Conservation (phyloP, 2,888 invertebrate species). For the Xanthia togata region DNA sequence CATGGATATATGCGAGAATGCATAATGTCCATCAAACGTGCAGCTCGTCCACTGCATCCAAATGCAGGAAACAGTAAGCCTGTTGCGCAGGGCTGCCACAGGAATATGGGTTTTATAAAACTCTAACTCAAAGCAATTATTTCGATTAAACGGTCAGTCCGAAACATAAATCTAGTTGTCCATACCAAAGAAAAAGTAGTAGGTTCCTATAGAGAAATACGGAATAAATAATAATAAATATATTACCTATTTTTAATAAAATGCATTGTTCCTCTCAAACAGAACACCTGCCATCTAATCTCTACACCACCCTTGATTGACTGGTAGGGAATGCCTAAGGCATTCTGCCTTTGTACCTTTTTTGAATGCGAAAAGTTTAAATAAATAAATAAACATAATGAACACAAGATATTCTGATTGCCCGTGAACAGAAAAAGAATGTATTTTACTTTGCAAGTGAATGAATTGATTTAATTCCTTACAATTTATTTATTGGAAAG, state of each 20-base stretch:
- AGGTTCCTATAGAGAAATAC: background rate
- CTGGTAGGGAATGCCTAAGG: too few species aligned
- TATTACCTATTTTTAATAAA: too few species aligned
- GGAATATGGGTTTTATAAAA: background rate
- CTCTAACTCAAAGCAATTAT: too few species aligned
- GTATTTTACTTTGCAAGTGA: background rate
- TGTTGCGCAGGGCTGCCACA: conserved; percentile 54
- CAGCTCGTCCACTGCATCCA: conserved; percentile 59
- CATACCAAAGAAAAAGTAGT: background rate
- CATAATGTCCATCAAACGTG: conserved; percentile 64
- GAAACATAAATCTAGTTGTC: background rate
- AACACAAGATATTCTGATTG: background rate
- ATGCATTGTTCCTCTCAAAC: too few species aligned
- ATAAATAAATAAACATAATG: background rate
- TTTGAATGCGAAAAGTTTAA: too few species aligned
- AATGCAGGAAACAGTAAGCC: conserved; percentile 52
- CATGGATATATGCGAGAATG: conserved; percentile 46
- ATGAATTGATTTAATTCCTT: background rate
- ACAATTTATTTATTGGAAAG: background rate
- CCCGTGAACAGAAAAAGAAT: background rate
- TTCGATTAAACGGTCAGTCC: background rate
- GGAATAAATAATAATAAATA: background rate
- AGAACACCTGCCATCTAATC: too few species aligned
- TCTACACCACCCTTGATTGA: too few species aligned
- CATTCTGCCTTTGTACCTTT: too few species aligned